Base-by-base conservation (phyloP, 2,888 invertebrate genomes). In the Cryptus armator region DNA sequence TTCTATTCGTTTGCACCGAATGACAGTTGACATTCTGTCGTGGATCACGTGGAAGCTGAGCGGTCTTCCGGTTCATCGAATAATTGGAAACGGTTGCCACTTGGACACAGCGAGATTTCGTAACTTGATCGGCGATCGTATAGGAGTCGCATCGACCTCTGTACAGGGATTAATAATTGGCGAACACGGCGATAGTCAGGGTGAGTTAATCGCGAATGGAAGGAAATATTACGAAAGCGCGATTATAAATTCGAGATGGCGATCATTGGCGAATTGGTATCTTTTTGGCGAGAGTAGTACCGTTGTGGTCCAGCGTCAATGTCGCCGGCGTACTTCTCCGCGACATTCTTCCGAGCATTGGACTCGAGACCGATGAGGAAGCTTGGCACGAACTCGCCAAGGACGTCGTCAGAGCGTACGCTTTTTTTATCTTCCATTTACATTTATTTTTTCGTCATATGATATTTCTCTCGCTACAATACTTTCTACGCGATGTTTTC, bases 41-140 rank as follows among this genome's bases (percentile, higher is more conserved):
- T 96, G 96, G 92, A 94, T 96, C 19, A 95, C 96, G 6, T 96
- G 96, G 96, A 96, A 96, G 91, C 86, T 96, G 66, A 96, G 96
- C 88, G 95, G 95, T 14, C 93, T 96, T 32, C 96, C 96, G 51
- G 93, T 94, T 77, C 94, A 95, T 88, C 94, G 95, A 74, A 94
- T 96, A 48, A 94, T 96, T 89, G 96, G 96, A 32, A 95, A 95
- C 48, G 96, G 96, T 79, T 96, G 96, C 43, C 95, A 95, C 91
- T 92, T 96, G 83, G 96, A 96, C 90, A 95, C 95, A 0, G 94
- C 95, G 32, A 94, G 96, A 87, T 96, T 96, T 91, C 94, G 95
- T 12, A 95, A 94, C 88, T 90, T 95, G 76, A 94, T 96, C 83
- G 95, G 95, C 0, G 94, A 96, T 88, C 94, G 95, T 86, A 91